Base-by-base conservation (phyloP, 1,140 invertebrate species). In the Drosophila nikananu region DNA sequence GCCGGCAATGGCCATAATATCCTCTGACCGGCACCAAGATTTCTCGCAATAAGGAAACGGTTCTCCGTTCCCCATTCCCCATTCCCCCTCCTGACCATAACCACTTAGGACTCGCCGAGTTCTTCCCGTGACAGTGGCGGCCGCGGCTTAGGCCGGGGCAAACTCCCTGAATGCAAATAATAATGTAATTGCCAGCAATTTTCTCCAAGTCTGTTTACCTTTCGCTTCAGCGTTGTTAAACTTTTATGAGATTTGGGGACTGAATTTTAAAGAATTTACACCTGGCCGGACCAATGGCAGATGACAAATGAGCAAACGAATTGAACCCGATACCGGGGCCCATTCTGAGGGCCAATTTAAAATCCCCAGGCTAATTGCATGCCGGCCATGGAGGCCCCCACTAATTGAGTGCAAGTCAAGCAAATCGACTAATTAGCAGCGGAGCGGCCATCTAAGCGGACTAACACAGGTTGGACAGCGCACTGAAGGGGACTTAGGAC, bases 151-250 rank as follows among this genome's bases (percentile, higher is more conserved):
- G 68, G 51, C 12, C n/a, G 17, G n/a, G 27, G 37, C 42, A 41
- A 74, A 89, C 73, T 89, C 83, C 84, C 80, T 32, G 55, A 87
- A 78, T 89, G 74, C 81, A 78, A 87, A 87, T 87, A 83, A 80
- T 81, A 87, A 83, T 89, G 83, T 83, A 89, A 87, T 81, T 89
- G 80, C 80, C 58, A 68, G 55, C 80, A 70, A 83, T 77, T 81
- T 87, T 63, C 27, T 32, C 25, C 58, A 49, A 66, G 58, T 48
- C 59, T 57, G 66, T 61, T 79, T 68, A 66, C 61, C 54, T 76
- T 70, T 58, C 49, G 41, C 61, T 63, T 62, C 32, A 42, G 49
- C 63, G 64, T 41, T 67, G 25, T 64, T 71, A 42, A 60, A 83
- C 71, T 68, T 83, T 86, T 77, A 77, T 84, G 59, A 42, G 57